Percentiles rank a stretch among this genome's conserved stretches.
phyloP scores from a whole-genome alignment of 1,140 invertebrate genomes.

The Drosophila athabasca region DNA sequence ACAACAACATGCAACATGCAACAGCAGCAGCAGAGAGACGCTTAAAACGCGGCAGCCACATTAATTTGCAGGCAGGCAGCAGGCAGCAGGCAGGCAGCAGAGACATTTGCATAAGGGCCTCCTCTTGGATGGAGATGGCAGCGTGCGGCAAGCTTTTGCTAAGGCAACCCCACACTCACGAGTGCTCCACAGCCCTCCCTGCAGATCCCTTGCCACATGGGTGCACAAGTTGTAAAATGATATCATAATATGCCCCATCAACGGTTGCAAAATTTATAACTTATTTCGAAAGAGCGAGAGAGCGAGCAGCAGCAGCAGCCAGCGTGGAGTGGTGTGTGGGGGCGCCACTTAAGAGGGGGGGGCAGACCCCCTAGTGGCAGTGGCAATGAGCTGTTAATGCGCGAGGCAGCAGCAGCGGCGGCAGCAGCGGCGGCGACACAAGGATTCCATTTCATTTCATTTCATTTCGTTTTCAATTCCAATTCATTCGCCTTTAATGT shows the following conservation, averaged over 20 bases:
- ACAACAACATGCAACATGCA: constrained; percentile 57
- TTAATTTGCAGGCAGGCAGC: constrained; percentile 69
- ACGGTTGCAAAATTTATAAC: constrained; percentile 82
- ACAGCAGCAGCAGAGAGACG: constrained; percentile 40
- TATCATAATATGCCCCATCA: constrained; percentile 82
- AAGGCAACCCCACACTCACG: neutral
- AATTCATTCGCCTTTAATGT: constrained; percentile 67
- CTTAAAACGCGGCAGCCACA: constrained; percentile 80
- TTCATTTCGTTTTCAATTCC: constrained; percentile 35
- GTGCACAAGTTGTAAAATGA: constrained; percentile 81
- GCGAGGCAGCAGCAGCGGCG: constrained; percentile 42
- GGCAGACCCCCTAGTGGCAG: constrained; percentile 72
- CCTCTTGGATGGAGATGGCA: constrained; percentile 15
- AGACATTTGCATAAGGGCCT: constrained; percentile 65
- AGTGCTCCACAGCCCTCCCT: constrained; percentile 4
- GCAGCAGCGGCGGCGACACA: neutral
- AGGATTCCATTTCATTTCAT: constrained; percentile 76
- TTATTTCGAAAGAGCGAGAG: constrained; percentile 61
- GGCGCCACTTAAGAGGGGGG: constrained; percentile 67
- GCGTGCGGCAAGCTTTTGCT: too few relatives aligned
- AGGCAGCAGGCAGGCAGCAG: constrained; percentile 31
- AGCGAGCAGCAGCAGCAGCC: constrained; percentile 2
- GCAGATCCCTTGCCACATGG: constrained; percentile 14
- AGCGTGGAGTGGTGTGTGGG: constrained; percentile 58
- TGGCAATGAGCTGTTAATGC: constrained; percentile 81